Evolutionary conservation across 2,888 invertebrate genomes (phyloP).

Genomic region (Athripsodes cinereus): DNA sequence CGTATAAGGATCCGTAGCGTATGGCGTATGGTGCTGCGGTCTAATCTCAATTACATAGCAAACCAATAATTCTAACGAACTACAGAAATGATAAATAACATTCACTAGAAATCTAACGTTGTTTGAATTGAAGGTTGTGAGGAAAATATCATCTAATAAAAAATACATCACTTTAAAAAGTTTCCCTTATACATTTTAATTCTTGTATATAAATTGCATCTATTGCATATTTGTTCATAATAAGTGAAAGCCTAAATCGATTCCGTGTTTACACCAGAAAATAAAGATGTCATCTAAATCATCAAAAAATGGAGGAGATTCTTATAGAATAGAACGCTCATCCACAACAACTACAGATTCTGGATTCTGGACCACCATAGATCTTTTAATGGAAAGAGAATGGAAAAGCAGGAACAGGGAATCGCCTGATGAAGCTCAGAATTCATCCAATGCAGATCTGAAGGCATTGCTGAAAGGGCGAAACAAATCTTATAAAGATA

Average conservation of each 20-base stretch:
- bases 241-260: too few species aligned
- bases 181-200: too few species aligned
- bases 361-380: constrained; percentile 59
- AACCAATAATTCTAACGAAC: too few species aligned
- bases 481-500: neutral
- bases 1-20: constrained; percentile 13
- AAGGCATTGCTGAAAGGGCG: neutral
- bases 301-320: neutral
- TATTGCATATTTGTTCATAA: too few species aligned
- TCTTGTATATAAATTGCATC: too few species aligned
- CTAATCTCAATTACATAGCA: neutral
- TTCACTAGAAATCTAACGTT: too few species aligned
- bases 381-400: constrained; percentile 51
- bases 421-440: constrained; percentile 29
- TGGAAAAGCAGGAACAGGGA: constrained; percentile 46
- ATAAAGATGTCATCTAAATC: neutral
- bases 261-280: too few species aligned
- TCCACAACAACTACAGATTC: constrained; percentile 41
- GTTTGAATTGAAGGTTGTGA: too few species aligned
- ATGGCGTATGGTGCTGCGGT: neutral
- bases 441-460: neutral
- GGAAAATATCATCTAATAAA: too few species aligned
- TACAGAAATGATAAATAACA: too few species aligned
- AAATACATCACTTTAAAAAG: too few species aligned
- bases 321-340: constrained; percentile 10